Percentiles rank a stretch among this genome's conserved stretches.
These are phyloP conservation scores for Tapirus terrestris DNA, from an alignment of 2,113 vertebrate genomes.

Conservation along the genomic window DNA sequence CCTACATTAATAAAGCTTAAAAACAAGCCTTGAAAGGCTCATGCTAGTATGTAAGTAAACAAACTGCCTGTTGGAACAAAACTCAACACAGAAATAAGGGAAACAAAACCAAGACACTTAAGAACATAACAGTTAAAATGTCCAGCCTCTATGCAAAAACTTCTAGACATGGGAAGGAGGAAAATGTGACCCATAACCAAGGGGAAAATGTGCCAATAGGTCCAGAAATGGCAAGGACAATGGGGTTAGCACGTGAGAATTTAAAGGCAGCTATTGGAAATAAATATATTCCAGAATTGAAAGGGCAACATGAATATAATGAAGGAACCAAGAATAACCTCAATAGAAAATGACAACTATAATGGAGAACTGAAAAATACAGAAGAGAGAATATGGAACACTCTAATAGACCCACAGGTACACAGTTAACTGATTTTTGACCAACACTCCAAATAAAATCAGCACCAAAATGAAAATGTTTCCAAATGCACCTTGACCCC, in stretches of 20 bases:
- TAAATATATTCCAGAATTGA: neutral
- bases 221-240: neutral
- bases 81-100: neutral
- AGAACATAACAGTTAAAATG: neutral
- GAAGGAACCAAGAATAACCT: neutral
- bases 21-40: neutral
- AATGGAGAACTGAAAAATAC: neutral
- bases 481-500: neutral
- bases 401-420: neutral
- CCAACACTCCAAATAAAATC: neutral
- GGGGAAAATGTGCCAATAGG: neutral
- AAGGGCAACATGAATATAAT: neutral
- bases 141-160: neutral
- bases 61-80: neutral
- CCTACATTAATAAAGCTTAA: neutral
- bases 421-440: neutral
- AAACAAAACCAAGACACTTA: neutral
- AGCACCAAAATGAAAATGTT: neutral
- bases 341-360: neutral
- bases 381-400: neutral
- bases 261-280: neutral
- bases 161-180: neutral
- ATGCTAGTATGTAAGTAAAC: neutral
- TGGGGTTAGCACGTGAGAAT: neutral
- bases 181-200: neutral